These are phyloP conservation scores for Epicauta chinensis DNA, from an alignment of 1,140 invertebrate species.

Conservation along the genomic window DNA sequence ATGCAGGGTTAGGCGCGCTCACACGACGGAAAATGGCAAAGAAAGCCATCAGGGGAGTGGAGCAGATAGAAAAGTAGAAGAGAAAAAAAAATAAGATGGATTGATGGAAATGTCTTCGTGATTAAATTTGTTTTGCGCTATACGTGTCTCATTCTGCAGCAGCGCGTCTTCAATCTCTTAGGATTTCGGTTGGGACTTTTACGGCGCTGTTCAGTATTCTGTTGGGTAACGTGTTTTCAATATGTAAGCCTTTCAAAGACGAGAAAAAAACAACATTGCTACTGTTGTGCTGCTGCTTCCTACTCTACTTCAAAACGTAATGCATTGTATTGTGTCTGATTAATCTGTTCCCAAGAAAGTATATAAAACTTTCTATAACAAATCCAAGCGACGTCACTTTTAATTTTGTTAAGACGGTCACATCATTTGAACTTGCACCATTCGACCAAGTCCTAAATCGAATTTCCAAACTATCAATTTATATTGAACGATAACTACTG, in stretches of 20 bases:
- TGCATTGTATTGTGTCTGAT: slow-evolving; percentile 29
- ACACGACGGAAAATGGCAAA: slow-evolving; percentile 36
- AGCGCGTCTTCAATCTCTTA: slow-evolving; percentile 7
- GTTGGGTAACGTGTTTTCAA: slow-evolving; percentile 28
- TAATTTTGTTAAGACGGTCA: too few species aligned
- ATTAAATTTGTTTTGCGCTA: slow-evolving; percentile 40
- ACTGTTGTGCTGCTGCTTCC: not conserved
- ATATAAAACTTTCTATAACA: too few species aligned
- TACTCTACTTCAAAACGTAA: slow-evolving; percentile 17
- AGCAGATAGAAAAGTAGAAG: slow-evolving; percentile 27
- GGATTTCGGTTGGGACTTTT: slow-evolving; percentile 14
- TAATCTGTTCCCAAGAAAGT: slow-evolving; percentile 18
- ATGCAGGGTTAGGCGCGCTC: slow-evolving; percentile 25
- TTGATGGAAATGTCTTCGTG: slow-evolving; percentile 41
- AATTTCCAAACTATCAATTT: too few species aligned
- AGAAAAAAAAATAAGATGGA: slow-evolving; percentile 39
- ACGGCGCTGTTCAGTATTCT: slow-evolving; percentile 22
- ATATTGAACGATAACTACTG: too few species aligned
- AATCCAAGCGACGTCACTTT: too few species aligned
- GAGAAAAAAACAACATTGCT: slow-evolving; percentile 8
- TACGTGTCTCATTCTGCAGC: slow-evolving; percentile 30
- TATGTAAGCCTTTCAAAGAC: slow-evolving; percentile 29
- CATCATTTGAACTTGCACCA: too few species aligned
- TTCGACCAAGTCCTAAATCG: too few species aligned
- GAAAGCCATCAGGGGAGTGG: slow-evolving; percentile 36